A percentile compares a stretch with the other conserved stretches of the same genome.
phyloP scores from a whole-genome alignment of 2,113 vertebrate species.

The Naja naja region DNA sequence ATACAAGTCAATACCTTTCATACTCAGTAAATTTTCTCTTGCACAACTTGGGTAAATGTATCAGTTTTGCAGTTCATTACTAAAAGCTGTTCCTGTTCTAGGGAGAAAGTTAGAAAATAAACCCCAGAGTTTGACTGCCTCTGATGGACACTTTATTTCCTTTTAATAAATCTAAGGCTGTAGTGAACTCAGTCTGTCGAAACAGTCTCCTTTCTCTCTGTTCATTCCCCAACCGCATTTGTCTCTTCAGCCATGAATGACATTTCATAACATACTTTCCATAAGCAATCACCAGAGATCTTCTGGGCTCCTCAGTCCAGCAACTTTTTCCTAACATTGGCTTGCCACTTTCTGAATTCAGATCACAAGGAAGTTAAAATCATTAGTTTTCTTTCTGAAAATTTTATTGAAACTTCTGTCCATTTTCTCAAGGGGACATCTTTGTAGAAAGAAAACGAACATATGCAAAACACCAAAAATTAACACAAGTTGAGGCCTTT shows the following conservation, averaged over 20 bases:
- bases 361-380: not conserved
- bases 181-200: not conserved
- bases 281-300: conserved; percentile 37
- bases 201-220: conserved; percentile 20
- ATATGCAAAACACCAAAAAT: not conserved
- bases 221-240: conserved; percentile 34
- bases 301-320: conserved; percentile 20
- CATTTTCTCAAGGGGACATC: not conserved
- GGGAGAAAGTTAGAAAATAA: not conserved
- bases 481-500: not conserved
- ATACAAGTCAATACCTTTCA: conserved; percentile 30
- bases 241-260: conserved; percentile 43
- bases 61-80: conserved; percentile 23
- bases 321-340: conserved; percentile 10
- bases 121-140: not conserved
- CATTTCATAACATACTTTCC: conserved; percentile 55
- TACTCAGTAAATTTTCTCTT: conserved; percentile 20
- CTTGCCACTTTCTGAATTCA: conserved; percentile 32
- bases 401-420: not conserved
- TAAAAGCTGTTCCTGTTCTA: conserved; percentile 17
- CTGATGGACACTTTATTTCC: not conserved
- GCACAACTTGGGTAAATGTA: conserved; percentile 7
- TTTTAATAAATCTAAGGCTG: conserved; percentile 15
- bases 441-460: not conserved
- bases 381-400: conserved; percentile 32